These are phyloP conservation scores for Periphyllus acericola DNA, from an alignment of 2,888 invertebrate species.

Conservation along the genomic window DNA sequence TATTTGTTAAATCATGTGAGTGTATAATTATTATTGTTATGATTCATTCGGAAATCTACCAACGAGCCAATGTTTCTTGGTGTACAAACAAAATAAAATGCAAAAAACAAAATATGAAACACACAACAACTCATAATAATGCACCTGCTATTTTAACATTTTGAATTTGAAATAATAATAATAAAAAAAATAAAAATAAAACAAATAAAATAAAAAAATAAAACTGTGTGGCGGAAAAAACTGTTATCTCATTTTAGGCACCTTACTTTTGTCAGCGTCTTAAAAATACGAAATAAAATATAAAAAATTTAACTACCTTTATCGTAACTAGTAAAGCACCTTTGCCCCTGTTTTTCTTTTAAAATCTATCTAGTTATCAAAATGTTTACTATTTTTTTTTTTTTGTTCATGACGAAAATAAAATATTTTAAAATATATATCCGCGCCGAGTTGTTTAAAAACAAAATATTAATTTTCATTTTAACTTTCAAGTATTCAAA, in stretches of 20 bases:
- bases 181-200: conserved; percentile 32
- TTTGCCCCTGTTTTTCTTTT: conserved; percentile 34
- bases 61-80: conserved; percentile 67
- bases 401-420: conserved; percentile 34
- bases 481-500: conserved; percentile 42
- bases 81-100: conserved; percentile 63
- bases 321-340: conserved; percentile 50
- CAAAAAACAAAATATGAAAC: conserved; percentile 58
- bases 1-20: conserved; percentile 33
- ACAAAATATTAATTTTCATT: conserved; percentile 50
- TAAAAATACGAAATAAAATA: conserved; percentile 62
- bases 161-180: conserved; percentile 47
- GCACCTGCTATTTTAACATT: conserved; percentile 53
- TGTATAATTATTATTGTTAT: conserved; percentile 55
- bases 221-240: conserved; percentile 58
- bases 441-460: conserved; percentile 60
- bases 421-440: conserved; percentile 45
- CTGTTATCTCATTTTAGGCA: conserved; percentile 56
- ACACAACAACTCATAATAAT: conserved; percentile 60
- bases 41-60: conserved; percentile 62
- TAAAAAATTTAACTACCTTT: conserved; percentile 63
- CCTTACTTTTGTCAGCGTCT: conserved; percentile 55
- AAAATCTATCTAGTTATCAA: conserved; percentile 48
- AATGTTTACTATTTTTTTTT: conserved; percentile 38
- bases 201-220: conserved; percentile 33